Conservation (phyloP, 2,113 vertebrate species). For the Hippocampus barbouri region DNA sequence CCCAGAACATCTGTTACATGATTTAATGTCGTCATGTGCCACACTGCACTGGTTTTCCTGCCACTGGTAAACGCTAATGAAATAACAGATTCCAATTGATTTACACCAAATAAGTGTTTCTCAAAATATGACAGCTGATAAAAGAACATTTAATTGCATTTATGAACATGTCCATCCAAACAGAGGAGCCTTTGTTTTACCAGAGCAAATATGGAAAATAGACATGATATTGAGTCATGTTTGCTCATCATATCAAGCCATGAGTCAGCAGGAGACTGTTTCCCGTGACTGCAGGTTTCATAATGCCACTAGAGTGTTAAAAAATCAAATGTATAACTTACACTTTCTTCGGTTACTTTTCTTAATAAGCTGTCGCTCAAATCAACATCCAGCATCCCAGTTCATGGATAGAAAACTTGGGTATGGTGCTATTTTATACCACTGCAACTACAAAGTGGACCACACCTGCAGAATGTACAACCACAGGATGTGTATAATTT, state of each 20-base stretch:
- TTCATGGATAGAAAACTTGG: slow-evolving; percentile 5
- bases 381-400: slow-evolving; percentile 7
- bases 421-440: slow-evolving; percentile 31
- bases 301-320: neutral
- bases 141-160: neutral
- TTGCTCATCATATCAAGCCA: neutral
- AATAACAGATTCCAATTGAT: slow-evolving; percentile 40
- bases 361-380: slow-evolving; percentile 31
- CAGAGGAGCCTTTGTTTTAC: neutral
- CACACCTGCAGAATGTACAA: slow-evolving; percentile 48
- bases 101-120: slow-evolving; percentile 42
- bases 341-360: slow-evolving; percentile 16
- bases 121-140: slow-evolving; percentile 39
- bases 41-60: slow-evolving; percentile 50
- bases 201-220: neutral
- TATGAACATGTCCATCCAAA: neutral
- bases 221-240: neutral
- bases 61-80: slow-evolving; percentile 45
- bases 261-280: neutral
- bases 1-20: slow-evolving; percentile 47
- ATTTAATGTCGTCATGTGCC: slow-evolving; percentile 57
- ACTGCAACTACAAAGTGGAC: slow-evolving; percentile 20
- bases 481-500: slow-evolving; percentile 53
- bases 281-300: neutral
- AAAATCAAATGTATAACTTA: neutral